Percentiles rank a stretch among this genome's conserved stretches.
Conservation (phyloP, 2,888 invertebrate species). For the Caenorhabditis becei region DNA sequence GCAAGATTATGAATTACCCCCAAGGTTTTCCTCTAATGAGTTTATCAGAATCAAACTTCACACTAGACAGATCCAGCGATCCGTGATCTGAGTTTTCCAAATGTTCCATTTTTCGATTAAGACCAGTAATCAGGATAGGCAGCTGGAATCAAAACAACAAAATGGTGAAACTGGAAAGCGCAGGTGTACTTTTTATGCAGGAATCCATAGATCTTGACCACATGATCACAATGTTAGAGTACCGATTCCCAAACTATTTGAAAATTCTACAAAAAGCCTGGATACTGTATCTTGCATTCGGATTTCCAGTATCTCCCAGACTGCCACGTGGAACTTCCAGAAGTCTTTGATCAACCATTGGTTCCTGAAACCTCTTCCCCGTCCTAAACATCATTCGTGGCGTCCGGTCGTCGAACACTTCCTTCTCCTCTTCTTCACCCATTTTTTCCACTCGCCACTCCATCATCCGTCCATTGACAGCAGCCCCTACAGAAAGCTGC, state of each 20-base stretch:
- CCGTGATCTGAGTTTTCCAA: neutral
- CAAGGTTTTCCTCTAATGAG: neutral
- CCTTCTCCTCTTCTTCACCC: slow-evolving; percentile 12
- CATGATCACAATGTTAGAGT: too few relatives aligned
- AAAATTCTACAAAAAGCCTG: too few relatives aligned
- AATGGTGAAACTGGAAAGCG: too few relatives aligned
- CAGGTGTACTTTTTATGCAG: too few relatives aligned
- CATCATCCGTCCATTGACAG: slow-evolving; percentile 10
- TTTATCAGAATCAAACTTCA: neutral
- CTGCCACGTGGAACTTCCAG: neutral
- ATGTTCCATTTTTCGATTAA: too few relatives aligned
- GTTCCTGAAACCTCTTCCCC: neutral
- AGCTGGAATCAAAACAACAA: neutral
- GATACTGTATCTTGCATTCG: too few relatives aligned
- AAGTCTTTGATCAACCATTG: neutral
- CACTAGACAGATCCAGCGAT: neutral
- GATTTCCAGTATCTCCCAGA: too few relatives aligned
- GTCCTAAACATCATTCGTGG: slow-evolving; percentile 1
- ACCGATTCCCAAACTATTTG: too few relatives aligned
- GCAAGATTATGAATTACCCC: neutral
- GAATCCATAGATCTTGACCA: too few relatives aligned
- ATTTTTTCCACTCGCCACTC: slow-evolving; percentile 22
- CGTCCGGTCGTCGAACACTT: slow-evolving; percentile 16
- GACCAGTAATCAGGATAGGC: neutral
- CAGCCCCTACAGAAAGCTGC: slow-evolving; percentile 2